Conservation (phyloP, 2,888 invertebrate genomes). For the Drosophila greeni region DNA sequence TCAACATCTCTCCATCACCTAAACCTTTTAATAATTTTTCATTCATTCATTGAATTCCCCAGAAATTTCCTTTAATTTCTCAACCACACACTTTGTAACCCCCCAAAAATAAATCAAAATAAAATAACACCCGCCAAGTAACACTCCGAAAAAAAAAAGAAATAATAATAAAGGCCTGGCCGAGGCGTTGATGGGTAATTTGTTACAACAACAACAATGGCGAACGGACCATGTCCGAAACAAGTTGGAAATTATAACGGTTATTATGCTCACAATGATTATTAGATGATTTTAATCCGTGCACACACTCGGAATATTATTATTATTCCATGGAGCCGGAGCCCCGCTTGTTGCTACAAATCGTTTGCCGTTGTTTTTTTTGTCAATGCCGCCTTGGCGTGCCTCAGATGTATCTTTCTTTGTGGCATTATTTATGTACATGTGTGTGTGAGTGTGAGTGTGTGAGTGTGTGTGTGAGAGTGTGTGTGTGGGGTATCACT, state of each 20-base stretch:
- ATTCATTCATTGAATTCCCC: constrained; percentile 14
- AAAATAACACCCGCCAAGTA: too few relatives aligned
- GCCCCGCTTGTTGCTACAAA: constrained; percentile 54
- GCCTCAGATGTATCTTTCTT: constrained; percentile 9
- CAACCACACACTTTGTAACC: constrained; percentile 5
- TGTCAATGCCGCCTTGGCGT: constrained; percentile 37
- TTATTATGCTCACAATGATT: constrained; percentile 56
- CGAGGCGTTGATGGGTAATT: constrained; percentile 66
- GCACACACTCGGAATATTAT: too few relatives aligned
- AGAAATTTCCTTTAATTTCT: constrained; percentile 8
- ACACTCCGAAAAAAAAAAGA: constrained; percentile 1
- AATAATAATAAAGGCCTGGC: constrained; percentile 28
- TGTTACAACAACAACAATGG: constrained; percentile 44
- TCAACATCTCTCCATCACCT: too few relatives aligned
- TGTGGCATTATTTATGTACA: constrained; percentile 6
- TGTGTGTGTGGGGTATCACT: constrained; percentile 57
- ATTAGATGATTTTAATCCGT: constrained; percentile 50
- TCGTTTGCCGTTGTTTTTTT: constrained; percentile 62
- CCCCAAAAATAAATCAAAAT: not conserved
- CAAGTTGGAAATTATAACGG: constrained; percentile 49
- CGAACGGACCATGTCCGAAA: constrained; percentile 45
- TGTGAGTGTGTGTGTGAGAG: constrained; percentile 37
- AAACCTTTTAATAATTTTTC: too few relatives aligned
- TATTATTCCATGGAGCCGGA: constrained; percentile 5
- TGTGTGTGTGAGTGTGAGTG: too few relatives aligned